A percentile compares a stretch with the other conserved stretches of the same genome.
These are phyloP conservation scores for Spizella passerina DNA, from an alignment of 2,797 vertebrate species.

Conservation along the genomic window DNA sequence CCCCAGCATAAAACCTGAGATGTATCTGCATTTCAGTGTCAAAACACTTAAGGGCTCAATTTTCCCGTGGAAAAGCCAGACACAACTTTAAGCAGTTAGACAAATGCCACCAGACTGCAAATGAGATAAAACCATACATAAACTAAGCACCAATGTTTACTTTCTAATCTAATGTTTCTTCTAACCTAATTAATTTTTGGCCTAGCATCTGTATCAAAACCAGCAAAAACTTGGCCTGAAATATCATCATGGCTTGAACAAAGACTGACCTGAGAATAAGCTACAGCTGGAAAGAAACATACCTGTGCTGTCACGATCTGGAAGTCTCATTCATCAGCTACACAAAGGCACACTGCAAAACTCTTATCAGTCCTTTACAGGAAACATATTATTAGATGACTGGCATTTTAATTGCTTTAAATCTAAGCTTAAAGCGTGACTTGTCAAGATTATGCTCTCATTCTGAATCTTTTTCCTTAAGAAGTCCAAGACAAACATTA, in stretches of 20 bases:
- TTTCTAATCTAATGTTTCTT: neutral
- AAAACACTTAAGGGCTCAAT: neutral
- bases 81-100: neutral
- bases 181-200: neutral
- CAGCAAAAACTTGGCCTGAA: neutral
- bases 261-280: neutral
- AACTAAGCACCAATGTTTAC: neutral
- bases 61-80: neutral
- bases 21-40: accelerated
- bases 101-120: neutral
- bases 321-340: neutral
- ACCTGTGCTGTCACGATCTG: neutral
- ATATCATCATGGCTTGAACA: neutral
- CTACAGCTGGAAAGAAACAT: neutral
- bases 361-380: neutral
- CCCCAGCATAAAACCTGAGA: neutral
- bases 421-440: neutral
- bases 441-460: neutral
- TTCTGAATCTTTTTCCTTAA: neutral
- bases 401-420: neutral
- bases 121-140: neutral
- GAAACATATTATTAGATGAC: neutral
- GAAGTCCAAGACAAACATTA: neutral
- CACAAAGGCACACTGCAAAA: neutral
- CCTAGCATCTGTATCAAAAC: neutral